phyloP scores from a whole-genome alignment of 2,113 vertebrate species.

The Ptychochromis oligacanthus region DNA sequence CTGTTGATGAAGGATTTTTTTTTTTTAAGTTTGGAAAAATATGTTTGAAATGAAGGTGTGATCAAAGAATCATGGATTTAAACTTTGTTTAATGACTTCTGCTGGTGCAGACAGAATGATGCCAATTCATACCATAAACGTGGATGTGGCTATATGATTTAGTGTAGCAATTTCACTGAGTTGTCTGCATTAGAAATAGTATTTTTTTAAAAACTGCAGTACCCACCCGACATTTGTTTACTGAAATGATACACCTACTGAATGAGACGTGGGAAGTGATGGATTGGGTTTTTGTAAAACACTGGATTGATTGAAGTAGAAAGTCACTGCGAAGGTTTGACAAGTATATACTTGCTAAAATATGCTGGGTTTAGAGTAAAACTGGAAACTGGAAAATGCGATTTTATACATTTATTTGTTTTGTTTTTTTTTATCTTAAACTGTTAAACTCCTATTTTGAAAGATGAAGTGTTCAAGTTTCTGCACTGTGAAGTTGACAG shows the following conservation, averaged over 20 bases:
- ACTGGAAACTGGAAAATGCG: constrained; percentile 43
- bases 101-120: background rate
- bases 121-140: background rate
- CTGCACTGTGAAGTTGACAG: background rate
- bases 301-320: constrained; percentile 11
- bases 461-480: constrained; percentile 27
- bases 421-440: constrained; percentile 6
- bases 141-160: background rate
- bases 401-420: constrained; percentile 13
- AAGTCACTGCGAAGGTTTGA: background rate
- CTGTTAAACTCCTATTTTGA: background rate
- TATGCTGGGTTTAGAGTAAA: constrained; percentile 7
- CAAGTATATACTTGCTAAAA: background rate
- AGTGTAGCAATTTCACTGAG: background rate
- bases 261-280: background rate
- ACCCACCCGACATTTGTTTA: background rate
- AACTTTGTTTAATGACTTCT: background rate
- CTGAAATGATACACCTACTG: background rate
- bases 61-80: background rate
- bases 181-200: background rate
- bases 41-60: background rate
- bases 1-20: constrained; percentile 17
- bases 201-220: background rate
- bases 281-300: background rate
- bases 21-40: background rate